Conservation (phyloP, 2,888 invertebrate species). For the Barypeithes pellucidus region DNA sequence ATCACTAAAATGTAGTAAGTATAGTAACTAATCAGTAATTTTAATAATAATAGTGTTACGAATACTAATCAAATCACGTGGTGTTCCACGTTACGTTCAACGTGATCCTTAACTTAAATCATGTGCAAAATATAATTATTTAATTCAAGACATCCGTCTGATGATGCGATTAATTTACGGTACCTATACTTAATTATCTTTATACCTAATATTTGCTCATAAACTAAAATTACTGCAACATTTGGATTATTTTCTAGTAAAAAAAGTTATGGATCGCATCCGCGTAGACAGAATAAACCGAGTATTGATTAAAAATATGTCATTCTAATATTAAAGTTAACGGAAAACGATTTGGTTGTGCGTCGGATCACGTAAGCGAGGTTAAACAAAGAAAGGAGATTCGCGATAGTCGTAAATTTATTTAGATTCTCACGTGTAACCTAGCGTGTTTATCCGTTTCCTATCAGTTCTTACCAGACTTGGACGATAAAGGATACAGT, state of each 20-base stretch:
- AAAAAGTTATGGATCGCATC: neutral
- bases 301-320: slow-evolving; percentile 35
- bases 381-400: slow-evolving; percentile 50
- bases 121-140: slow-evolving; percentile 60
- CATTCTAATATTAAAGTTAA: slow-evolving; percentile 15
- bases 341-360: slow-evolving; percentile 12
- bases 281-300: slow-evolving; percentile 6
- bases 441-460: slow-evolving; percentile 62
- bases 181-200: slow-evolving; percentile 1
- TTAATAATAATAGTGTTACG: neutral
- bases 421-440: slow-evolving; percentile 64
- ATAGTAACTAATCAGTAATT: slow-evolving; percentile 3
- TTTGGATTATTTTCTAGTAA: too few species aligned
- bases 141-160: slow-evolving; percentile 58
- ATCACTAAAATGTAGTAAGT: too few species aligned
- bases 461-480: slow-evolving; percentile 61
- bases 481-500: slow-evolving; percentile 41
- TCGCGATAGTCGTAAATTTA: slow-evolving; percentile 53
- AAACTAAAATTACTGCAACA: neutral
- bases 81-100: slow-evolving; percentile 69
- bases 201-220: neutral
- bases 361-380: slow-evolving; percentile 35
- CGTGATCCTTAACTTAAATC: slow-evolving; percentile 65
- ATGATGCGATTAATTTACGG: neutral
- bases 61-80: slow-evolving; percentile 65